Conservation (phyloP, 2,888 invertebrate genomes). For the Lingula anatina region DNA sequence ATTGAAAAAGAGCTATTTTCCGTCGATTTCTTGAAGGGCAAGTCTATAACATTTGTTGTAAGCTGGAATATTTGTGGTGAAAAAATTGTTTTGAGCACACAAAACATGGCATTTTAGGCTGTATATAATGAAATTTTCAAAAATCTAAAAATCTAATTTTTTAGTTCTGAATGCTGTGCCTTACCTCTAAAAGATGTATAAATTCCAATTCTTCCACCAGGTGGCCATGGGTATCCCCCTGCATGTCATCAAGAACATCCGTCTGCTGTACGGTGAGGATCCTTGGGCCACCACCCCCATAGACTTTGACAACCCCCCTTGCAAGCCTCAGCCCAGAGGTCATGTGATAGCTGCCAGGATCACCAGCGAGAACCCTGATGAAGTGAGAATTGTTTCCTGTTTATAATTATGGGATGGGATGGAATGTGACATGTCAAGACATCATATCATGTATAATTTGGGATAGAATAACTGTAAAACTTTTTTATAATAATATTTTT, state of each 20-base stretch:
- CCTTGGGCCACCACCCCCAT: conserved; percentile 83
- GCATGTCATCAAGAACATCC: conserved; percentile 91
- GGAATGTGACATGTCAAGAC: no score
- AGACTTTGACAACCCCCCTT: conserved; percentile 81
- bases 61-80: no score
- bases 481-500: background rate
- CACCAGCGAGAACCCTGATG: conserved; percentile 97
- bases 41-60: no score
- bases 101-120: no score
- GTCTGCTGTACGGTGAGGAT: conserved; percentile 79
- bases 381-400: conserved; percentile 63
- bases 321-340: conserved; percentile 87
- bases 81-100: no score
- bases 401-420: no score
- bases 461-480: no score
- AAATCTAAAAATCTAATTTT: no score
- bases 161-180: background rate
- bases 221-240: conserved; percentile 98
- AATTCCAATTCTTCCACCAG: conserved; percentile 56
- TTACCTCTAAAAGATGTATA: background rate
- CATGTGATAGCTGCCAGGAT: conserved; percentile 99
- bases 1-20: no score
- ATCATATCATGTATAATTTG: no score
- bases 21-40: no score
- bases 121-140: no score